phyloP scores from a whole-genome alignment of 2,888 invertebrate genomes.

The Drosophila ezoana region DNA sequence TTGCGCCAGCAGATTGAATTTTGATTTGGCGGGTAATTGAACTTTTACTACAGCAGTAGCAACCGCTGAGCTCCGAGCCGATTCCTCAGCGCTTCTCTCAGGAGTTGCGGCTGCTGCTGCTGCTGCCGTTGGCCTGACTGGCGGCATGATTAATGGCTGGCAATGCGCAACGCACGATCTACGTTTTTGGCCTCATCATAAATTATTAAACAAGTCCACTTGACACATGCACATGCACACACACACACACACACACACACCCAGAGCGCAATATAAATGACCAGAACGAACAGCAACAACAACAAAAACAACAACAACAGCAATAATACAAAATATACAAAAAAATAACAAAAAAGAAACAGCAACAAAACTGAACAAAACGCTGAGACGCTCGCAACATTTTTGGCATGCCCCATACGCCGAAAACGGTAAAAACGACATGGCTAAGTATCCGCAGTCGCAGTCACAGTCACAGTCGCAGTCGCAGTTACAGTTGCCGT shows the following conservation, averaged over 20 bases:
- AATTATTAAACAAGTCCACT: constrained; percentile 79
- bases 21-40: constrained; percentile 83
- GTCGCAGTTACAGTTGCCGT: constrained; percentile 1
- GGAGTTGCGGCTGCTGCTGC: constrained; percentile 10
- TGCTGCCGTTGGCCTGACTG: constrained; percentile 38
- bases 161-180: constrained; percentile 80
- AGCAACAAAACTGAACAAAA: constrained; percentile 74
- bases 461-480: neutral
- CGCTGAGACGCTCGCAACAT: constrained; percentile 64
- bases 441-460: constrained; percentile 54
- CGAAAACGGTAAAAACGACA: constrained; percentile 78
- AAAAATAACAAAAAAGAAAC: constrained; percentile 4
- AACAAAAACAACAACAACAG: constrained; percentile 27
- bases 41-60: constrained; percentile 71
- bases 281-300: constrained; percentile 61
- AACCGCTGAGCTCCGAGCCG: constrained; percentile 21
- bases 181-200: constrained; percentile 80
- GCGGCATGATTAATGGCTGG: constrained; percentile 77
- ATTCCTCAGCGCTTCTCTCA: constrained; percentile 28
- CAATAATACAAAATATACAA: constrained; percentile 9
- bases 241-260: constrained; percentile 32
- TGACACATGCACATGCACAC: constrained; percentile 75
- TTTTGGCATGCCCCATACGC: constrained; percentile 72
- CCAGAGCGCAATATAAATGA: constrained; percentile 69
- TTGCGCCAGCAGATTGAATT: constrained; percentile 77